Evolutionary conservation across 2,797 vertebrate species (phyloP).

Genomic region (Cichlasoma orientale): DNA sequence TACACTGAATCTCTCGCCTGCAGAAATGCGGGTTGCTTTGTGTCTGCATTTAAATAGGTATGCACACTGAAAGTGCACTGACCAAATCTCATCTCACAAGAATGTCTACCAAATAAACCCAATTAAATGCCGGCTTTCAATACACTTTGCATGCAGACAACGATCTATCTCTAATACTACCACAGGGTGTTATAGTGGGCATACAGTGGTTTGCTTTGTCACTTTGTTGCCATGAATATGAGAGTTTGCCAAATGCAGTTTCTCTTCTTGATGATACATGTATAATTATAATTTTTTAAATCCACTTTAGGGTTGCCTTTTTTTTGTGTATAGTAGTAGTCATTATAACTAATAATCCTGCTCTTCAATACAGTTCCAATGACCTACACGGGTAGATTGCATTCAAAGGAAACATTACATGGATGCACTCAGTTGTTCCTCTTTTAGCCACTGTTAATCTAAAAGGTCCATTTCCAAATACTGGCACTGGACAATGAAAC

Average conservation of each 20-base stretch:
- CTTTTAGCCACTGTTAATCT: background rate
- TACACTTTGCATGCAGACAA: background rate
- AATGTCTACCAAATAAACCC: conserved; percentile 6
- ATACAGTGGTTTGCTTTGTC: background rate
- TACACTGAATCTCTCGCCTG: conserved; percentile 46
- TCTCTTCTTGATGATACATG: background rate
- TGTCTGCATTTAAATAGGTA: conserved; percentile 28
- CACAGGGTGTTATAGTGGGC: background rate
- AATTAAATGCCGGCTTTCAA: background rate
- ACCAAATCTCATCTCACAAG: background rate
- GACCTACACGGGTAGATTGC: no score
- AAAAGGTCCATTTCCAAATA: background rate
- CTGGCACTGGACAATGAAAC: background rate
- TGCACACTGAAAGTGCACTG: background rate
- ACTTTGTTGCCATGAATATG: background rate
- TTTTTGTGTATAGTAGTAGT: background rate
- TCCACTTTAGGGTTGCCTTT: background rate
- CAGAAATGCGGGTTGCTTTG: conserved; percentile 29
- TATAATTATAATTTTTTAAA: background rate
- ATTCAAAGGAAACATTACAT: background rate
- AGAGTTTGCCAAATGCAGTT: background rate
- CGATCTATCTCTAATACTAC: background rate
- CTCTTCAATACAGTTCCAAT: accelerated
- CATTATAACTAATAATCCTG: background rate
- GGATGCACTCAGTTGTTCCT: background rate